These are phyloP conservation scores for Cataglyphis cursor DNA, from an alignment of 2,888 invertebrate genomes.

Conservation along the genomic window DNA sequence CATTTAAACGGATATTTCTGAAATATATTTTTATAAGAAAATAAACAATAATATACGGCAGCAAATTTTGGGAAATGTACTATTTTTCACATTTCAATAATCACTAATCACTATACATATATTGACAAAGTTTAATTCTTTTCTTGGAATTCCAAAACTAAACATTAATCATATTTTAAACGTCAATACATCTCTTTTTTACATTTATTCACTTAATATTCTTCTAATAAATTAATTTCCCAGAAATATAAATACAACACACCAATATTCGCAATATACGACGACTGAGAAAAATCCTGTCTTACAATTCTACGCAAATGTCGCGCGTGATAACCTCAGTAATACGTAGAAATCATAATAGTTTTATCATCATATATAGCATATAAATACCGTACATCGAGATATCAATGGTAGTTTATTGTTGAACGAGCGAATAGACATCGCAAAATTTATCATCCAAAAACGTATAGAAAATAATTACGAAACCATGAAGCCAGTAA, in stretches of 20 bases:
- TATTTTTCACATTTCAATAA: background rate
- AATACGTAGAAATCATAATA: background rate
- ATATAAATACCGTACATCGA: slow-evolving; percentile 19
- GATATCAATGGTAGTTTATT: slow-evolving; percentile 2
- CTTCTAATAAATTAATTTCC: background rate
- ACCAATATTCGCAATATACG: background rate
- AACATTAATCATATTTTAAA: background rate
- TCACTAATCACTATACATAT: background rate
- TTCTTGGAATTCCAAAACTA: background rate
- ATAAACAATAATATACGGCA: background rate
- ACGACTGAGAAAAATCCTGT: background rate
- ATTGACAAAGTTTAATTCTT: background rate
- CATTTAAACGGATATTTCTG: background rate
- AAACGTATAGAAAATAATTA: background rate
- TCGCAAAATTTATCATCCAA: background rate
- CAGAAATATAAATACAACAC: background rate
- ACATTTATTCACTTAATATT: slow-evolving; percentile 6
- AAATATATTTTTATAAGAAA: background rate
- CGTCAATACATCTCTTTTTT: background rate
- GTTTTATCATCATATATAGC: background rate
- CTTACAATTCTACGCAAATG: background rate
- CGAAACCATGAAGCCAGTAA: background rate
- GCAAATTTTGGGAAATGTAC: background rate
- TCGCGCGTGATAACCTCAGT: background rate
- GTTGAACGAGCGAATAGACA: background rate